Conservation (phyloP, 35 echinoderm and acorn worm genomes). For the Acanthaster planci region DNA sequence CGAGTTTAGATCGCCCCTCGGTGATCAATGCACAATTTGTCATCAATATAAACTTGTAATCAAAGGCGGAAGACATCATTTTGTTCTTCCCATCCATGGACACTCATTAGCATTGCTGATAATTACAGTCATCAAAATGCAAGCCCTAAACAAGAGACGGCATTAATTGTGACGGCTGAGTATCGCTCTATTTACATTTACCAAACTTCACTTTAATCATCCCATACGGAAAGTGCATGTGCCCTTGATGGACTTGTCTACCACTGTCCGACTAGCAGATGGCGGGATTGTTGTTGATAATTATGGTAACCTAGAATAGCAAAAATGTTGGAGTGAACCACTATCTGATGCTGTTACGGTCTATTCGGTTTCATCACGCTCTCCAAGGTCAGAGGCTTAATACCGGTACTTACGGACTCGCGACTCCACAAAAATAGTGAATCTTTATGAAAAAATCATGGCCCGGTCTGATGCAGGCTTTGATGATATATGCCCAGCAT, state of each 20-base stretch:
- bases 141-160: too few species aligned
- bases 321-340: neutral
- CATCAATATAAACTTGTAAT: too few species aligned
- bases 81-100: too few species aligned
- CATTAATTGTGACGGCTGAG: too few species aligned
- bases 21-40: too few species aligned
- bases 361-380: neutral
- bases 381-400: neutral
- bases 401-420: neutral
- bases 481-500: too few species aligned
- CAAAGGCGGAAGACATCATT: too few species aligned
- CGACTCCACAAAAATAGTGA: neutral
- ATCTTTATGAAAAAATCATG: neutral
- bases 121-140: too few species aligned
- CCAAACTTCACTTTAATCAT: too few species aligned
- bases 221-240: neutral
- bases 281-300: neutral
- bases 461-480: neutral
- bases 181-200: too few species aligned
- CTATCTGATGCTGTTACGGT: neutral
- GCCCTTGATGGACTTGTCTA: neutral
- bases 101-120: too few species aligned
- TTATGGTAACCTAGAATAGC: neutral
- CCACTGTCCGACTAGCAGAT: neutral
- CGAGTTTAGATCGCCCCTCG: too few species aligned